Evolutionary conservation across 2,113 vertebrate genomes (phyloP).

Genomic region (Porphyrio hochstetteri): DNA sequence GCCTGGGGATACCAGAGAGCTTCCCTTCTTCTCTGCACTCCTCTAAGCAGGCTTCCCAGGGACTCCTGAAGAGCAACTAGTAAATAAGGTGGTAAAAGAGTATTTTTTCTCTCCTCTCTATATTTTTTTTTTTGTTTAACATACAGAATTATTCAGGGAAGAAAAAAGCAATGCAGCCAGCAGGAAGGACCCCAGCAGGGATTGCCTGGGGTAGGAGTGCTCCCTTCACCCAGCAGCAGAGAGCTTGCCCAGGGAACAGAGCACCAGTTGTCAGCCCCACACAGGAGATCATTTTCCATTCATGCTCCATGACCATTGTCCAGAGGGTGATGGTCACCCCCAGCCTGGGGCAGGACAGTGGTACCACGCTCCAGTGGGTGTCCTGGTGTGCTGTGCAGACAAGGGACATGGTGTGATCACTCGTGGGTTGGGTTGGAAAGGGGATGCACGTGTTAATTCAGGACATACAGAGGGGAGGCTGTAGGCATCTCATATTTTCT

Average conservation of each 20-base stretch:
- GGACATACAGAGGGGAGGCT: fast-evolving
- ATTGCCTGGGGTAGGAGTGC: not conserved
- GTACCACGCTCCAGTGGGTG: not conserved
- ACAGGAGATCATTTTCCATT: conserved; percentile 67
- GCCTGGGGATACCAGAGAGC: too few species aligned
- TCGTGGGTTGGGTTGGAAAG: not conserved
- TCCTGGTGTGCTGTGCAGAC: not conserved
- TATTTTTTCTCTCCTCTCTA: not conserved
- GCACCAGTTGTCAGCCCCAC: conserved; percentile 45
- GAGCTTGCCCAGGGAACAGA: conserved; percentile 12
- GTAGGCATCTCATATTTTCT: not conserved
- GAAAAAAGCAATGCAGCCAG: not conserved
- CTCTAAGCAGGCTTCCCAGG: not conserved
- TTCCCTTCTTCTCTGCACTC: not conserved
- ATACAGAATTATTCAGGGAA: not conserved
- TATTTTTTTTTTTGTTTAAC: not conserved
- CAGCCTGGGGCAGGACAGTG: not conserved
- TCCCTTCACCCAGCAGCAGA: conserved; percentile 36
- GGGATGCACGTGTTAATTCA: not conserved
- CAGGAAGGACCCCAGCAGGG: conserved; percentile 35
- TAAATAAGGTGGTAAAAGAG: not conserved
- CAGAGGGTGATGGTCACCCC: not conserved
- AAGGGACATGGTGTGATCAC: not conserved
- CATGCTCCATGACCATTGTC: not conserved
- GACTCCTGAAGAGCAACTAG: not conserved